A percentile compares a stretch with the other conserved stretches of the same genome.
Evolutionary conservation across 2,113 vertebrate species (phyloP).

Genomic region (Psilopsiagon aymara): DNA sequence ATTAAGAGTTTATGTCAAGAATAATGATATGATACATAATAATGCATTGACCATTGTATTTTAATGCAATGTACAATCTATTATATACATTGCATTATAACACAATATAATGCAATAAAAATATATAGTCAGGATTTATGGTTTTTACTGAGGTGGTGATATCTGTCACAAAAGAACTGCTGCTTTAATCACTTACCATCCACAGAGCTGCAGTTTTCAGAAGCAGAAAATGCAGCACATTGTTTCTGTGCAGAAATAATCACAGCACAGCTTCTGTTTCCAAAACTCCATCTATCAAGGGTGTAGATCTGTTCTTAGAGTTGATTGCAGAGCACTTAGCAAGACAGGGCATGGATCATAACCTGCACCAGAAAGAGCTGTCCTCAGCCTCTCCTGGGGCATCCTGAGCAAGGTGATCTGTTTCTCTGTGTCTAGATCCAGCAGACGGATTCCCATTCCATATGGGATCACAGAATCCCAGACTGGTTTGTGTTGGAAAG

Average conservation of each 20-base stretch:
- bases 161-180: neutral
- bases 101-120: neutral
- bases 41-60: neutral
- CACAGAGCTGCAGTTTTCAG: neutral
- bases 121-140: neutral
- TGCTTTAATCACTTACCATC: neutral
- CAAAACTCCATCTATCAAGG: neutral
- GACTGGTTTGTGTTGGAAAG: neutral
- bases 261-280: neutral
- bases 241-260: neutral
- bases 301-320: neutral
- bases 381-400: neutral
- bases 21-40: neutral
- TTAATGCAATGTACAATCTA: neutral
- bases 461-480: neutral
- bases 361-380: neutral
- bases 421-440: rapidly evolving
- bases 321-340: neutral
- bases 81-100: neutral
- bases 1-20: neutral
- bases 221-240: neutral
- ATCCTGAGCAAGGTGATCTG: neutral
- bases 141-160: neutral
- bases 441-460: rapidly evolving
- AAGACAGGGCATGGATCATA: neutral